These are phyloP conservation scores for Hapalemur alaotrensis DNA, from an alignment of 2,797 vertebrate species.

Conservation along the genomic window DNA sequence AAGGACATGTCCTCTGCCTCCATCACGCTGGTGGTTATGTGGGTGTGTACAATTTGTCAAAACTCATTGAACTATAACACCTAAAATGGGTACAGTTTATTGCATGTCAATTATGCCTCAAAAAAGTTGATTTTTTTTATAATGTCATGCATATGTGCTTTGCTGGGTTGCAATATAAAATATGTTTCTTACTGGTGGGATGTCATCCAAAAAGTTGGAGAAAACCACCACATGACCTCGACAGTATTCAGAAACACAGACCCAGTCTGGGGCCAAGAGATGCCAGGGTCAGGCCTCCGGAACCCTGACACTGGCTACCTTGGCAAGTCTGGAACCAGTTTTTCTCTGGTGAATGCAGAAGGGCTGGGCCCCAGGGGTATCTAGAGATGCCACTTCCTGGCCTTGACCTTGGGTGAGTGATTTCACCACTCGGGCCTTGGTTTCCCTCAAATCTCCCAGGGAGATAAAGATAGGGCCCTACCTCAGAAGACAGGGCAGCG, in stretches of 20 bases:
- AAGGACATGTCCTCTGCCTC: not conserved
- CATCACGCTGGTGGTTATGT: not conserved
- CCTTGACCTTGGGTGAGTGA: slow-evolving; percentile 67
- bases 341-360: slow-evolving; percentile 27
- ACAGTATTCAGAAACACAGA: not conserved
- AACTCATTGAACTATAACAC: not conserved
- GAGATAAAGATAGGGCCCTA: slow-evolving; percentile 78
- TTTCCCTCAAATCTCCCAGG: slow-evolving; percentile 82
- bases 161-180: not conserved
- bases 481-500: slow-evolving; percentile 64
- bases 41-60: not conserved
- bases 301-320: not conserved
- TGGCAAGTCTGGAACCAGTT: not conserved
- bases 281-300: not conserved
- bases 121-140: not conserved
- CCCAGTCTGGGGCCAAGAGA: not conserved
- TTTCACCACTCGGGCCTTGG: not conserved
- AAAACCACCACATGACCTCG: not conserved
- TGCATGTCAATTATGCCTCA: not conserved
- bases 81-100: not conserved
- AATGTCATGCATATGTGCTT: not conserved
- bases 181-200: not conserved
- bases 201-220: not conserved
- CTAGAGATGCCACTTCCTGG: slow-evolving; percentile 44
- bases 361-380: not conserved